Conservation (phyloP, 1,140 invertebrate genomes). For the Agrilus planipennis region DNA sequence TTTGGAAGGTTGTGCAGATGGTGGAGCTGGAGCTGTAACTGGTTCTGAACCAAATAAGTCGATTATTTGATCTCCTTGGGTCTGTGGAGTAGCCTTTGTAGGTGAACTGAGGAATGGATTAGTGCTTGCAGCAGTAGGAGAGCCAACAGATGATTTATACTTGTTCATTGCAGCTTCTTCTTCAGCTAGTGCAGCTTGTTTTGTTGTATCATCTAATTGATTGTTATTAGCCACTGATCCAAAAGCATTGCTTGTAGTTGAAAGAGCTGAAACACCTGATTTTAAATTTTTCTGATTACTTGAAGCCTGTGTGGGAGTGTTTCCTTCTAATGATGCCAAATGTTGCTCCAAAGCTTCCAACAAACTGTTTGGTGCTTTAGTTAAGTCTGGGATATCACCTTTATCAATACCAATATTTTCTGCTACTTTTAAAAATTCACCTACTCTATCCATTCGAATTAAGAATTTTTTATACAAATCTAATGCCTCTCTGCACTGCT, state of each 20-base stretch:
- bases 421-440: constrained; percentile 95
- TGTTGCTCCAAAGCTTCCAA: constrained; percentile 96
- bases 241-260: constrained; percentile 77
- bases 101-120: constrained; percentile 74
- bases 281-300: constrained; percentile 79
- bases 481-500: constrained; percentile 92
- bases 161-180: constrained; percentile 90
- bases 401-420: constrained; percentile 98
- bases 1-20: constrained; percentile 39
- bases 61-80: constrained; percentile 56
- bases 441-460: constrained; percentile 96
- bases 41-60: constrained; percentile 57
- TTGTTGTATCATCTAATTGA: constrained; percentile 71
- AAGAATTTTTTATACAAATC: constrained; percentile 99
- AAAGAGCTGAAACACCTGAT: constrained; percentile 79
- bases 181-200: constrained; percentile 82
- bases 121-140: constrained; percentile 56
- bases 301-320: constrained; percentile 64
- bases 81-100: constrained; percentile 35
- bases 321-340: constrained; percentile 85
- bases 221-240: constrained; percentile 63
- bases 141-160: constrained; percentile 80
- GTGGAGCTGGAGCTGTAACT: constrained; percentile 13
- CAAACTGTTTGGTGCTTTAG: constrained; percentile 96
- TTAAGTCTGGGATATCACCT: constrained; percentile 97